phyloP scores from a whole-genome alignment of 2,113 vertebrate genomes.

The Sclerurus mexicanus region DNA sequence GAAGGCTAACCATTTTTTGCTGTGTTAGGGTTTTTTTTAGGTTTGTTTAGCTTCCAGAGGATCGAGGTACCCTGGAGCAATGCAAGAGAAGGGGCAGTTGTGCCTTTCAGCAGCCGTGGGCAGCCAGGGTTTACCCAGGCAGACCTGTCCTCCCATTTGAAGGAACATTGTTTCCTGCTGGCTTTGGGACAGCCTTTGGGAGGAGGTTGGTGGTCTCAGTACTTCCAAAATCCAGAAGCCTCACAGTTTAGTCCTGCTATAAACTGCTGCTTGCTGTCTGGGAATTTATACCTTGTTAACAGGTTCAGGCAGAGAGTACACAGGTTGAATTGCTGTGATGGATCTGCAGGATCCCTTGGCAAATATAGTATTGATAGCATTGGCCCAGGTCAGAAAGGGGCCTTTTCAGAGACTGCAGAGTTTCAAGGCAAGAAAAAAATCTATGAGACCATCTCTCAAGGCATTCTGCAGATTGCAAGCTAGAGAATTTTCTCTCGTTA shows the following conservation, averaged over 20 bases:
- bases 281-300: not conserved
- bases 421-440: not conserved
- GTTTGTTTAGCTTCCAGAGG: not conserved
- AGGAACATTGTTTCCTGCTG: not conserved
- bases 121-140: not conserved
- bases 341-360: not conserved
- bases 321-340: not conserved
- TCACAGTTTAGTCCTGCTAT: not conserved
- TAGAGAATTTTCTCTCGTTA: not conserved
- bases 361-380: not conserved
- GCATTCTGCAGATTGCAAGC: not conserved
- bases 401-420: not conserved
- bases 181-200: not conserved
- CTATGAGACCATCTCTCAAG: not conserved
- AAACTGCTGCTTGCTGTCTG: not conserved
- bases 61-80: not conserved
- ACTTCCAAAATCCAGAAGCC: not conserved
- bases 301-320: not conserved
- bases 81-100: not conserved
- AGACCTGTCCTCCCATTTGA: not conserved
- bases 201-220: not conserved
- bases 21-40: not conserved
- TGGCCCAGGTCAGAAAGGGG: not conserved
- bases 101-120: not conserved
- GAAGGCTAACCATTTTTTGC: not conserved